Percentiles rank a stretch among this genome's conserved stretches.
Conservation (phyloP, 2,888 invertebrate species). For the Zygogramma bicolorata region DNA sequence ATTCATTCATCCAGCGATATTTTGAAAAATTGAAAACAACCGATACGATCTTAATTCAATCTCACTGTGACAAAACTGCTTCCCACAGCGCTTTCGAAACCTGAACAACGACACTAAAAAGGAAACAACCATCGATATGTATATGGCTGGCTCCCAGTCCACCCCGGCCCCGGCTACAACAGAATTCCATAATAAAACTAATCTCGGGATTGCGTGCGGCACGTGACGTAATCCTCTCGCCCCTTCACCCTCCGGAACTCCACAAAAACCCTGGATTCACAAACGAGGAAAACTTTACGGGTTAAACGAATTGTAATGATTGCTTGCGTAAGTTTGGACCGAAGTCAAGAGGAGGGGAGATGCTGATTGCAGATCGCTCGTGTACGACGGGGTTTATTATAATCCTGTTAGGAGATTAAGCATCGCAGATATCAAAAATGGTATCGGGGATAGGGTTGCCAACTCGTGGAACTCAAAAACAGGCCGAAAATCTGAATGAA, state of each 20-base stretch:
- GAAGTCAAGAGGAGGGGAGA: conserved; percentile 6
- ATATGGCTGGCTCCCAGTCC: conserved; percentile 30
- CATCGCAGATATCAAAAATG: too few species aligned
- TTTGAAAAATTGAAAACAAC: too few species aligned
- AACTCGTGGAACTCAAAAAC: too few species aligned
- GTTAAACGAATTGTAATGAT: conserved; percentile 61
- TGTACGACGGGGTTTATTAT: neutral
- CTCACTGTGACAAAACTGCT: too few species aligned
- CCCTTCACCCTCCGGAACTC: conserved; percentile 44
- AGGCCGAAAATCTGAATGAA: too few species aligned
- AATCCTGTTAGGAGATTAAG: neutral
- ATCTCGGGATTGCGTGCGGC: conserved; percentile 59
- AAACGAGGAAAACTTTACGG: conserved; percentile 55
- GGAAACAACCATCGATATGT: conserved; percentile 28
- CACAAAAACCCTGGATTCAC: conserved; percentile 49
- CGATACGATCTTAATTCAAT: too few species aligned
- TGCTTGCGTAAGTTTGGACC: conserved; percentile 41
- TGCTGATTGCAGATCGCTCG: neutral
- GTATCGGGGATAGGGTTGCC: too few species aligned
- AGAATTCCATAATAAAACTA: conserved; percentile 59
- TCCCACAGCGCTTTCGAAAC: neutral
- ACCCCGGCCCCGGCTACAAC: conserved; percentile 49
- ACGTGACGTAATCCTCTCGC: conserved; percentile 52
- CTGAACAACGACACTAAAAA: neutral
- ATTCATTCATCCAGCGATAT: too few species aligned